These are phyloP conservation scores for Bradypodion pumilum DNA, from an alignment of 2,797 vertebrate genomes.

Conservation along the genomic window DNA sequence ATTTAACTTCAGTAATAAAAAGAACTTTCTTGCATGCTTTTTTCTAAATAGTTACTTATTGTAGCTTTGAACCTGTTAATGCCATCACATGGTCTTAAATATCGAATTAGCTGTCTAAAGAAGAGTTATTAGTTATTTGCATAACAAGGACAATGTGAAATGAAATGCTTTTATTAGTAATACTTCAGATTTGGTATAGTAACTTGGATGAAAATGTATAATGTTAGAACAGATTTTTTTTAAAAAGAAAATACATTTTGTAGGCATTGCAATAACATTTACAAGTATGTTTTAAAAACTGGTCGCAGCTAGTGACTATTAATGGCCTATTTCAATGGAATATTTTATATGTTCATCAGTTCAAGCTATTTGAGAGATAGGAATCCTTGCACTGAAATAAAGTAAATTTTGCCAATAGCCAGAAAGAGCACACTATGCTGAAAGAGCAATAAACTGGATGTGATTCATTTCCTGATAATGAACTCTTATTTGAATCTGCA, in stretches of 20 bases:
- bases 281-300: neutral
- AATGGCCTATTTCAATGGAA: neutral
- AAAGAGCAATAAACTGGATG: slow-evolving; percentile 1
- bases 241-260: neutral
- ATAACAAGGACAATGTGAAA: neutral
- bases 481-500: neutral
- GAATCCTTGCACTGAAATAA: neutral
- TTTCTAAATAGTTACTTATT: neutral
- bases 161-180: neutral
- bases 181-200: neutral
- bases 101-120: neutral
- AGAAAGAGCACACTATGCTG: neutral
- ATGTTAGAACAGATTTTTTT: neutral
- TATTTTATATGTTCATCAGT: neutral
- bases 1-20: neutral
- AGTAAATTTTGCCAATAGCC: neutral
- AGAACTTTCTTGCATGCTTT: neutral
- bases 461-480: neutral
- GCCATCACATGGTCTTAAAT: neutral
- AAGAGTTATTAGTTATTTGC: neutral
- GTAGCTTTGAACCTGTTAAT: neutral
- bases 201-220: neutral
- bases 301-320: neutral
- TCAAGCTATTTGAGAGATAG: neutral
- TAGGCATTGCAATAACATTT: neutral